A percentile compares a stretch with the other conserved stretches of the same genome.
These are phyloP conservation scores for Hippocampus comes DNA, from an alignment of 2,113 vertebrate genomes.

Conservation along the genomic window DNA sequence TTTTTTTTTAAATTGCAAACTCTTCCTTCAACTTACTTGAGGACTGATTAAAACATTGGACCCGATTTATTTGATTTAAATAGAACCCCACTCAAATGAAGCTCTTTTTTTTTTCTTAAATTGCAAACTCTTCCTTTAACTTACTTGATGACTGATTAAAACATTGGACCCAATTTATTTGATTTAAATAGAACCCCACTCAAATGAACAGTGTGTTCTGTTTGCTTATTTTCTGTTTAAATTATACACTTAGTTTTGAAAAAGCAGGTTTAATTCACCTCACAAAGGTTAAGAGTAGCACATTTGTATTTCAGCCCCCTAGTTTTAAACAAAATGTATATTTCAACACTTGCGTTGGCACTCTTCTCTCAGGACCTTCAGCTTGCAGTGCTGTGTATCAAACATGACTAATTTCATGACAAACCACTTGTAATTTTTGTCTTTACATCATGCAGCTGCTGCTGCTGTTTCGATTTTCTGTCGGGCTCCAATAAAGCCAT, in stretches of 20 bases:
- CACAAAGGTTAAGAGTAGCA: background rate
- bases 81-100: slow-evolving; percentile 14
- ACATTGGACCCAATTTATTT: background rate
- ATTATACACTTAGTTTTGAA: background rate
- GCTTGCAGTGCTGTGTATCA: slow-evolving; percentile 13
- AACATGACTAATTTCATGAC: background rate
- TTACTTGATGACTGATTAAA: no score
- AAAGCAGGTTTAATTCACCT: background rate
- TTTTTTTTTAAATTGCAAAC: background rate
- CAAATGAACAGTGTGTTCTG: background rate
- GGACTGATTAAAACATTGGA: background rate
- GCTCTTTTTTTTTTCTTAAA: background rate
- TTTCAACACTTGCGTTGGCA: background rate
- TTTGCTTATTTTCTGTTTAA: background rate
- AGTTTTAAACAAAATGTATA: background rate
- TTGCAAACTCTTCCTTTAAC: background rate
- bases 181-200: slow-evolving; percentile 18
- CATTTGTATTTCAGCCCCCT: background rate
- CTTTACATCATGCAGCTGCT: slow-evolving; percentile 16
- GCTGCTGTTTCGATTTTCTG: slow-evolving; percentile 21
- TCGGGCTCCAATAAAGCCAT: slow-evolving; percentile 38
- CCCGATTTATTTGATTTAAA: background rate
- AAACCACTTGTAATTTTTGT: background rate
- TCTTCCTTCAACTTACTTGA: background rate
- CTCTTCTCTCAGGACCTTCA: slow-evolving; percentile 32